Percentiles rank a stretch among this genome's conserved stretches.
Conservation (phyloP, 2,113 vertebrate species). For the Barbus barbus region DNA sequence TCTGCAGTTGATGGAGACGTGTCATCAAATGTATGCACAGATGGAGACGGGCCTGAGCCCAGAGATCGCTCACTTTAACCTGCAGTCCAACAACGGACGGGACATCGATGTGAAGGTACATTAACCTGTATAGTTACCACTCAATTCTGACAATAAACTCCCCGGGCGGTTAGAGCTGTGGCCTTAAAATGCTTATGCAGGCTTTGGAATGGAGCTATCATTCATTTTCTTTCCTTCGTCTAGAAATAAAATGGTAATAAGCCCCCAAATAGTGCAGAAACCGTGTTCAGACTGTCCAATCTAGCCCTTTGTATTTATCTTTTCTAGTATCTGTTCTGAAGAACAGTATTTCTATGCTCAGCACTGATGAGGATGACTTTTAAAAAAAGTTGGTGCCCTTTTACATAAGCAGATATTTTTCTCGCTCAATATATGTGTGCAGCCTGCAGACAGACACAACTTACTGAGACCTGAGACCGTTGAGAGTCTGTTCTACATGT, state of each 20-base stretch:
- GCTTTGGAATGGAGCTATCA: not conserved
- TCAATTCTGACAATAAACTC: constrained; percentile 8
- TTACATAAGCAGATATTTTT: not conserved
- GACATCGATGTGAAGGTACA: constrained; percentile 86
- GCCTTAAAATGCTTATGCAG: not conserved
- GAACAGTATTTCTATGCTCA: not conserved
- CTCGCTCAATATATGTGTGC: constrained; percentile 21
- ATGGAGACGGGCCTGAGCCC: constrained; percentile 96
- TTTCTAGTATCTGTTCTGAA: not conserved
- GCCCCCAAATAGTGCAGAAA: not conserved
- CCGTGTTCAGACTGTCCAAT: not conserved
- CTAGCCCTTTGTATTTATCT: not conserved
- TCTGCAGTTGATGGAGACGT: constrained; percentile 87
- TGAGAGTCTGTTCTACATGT: constrained; percentile 86
- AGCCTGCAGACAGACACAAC: constrained; percentile 86
- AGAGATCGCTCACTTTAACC: constrained; percentile 91
- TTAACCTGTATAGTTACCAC: not conserved
- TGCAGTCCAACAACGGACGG: constrained; percentile 67
- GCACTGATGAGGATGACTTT: constrained; percentile 5
- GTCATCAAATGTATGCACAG: constrained; percentile 94
- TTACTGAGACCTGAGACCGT: constrained; percentile 83
- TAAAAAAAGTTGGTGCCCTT: not conserved
- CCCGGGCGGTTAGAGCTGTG: not conserved
- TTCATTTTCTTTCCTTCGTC: not conserved
- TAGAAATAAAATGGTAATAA: not conserved